Base-by-base conservation (phyloP, 2,888 invertebrate genomes). In the Ryuthela nishihirai region DNA sequence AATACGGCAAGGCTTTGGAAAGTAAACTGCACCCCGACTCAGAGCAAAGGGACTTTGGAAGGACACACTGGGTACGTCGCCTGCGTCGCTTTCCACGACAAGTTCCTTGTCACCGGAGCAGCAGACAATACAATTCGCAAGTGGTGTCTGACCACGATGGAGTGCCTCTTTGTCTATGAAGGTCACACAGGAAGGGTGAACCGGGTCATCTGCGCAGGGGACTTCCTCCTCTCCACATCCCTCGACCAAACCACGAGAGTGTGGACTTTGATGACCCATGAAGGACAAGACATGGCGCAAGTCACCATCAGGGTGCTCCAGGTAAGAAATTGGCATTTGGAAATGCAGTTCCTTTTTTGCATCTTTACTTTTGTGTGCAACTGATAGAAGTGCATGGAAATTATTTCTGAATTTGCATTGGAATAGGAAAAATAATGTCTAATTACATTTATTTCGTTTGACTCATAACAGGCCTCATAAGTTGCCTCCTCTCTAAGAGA, bases 101-200 rank as follows among this genome's bases (percentile, higher is more conserved):
- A 74, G 50, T 77, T 68, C 67, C 75, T 77, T 15, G 43, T 78
- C 10, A 76, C 77, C 25, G 77, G 77, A 53, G 75, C 76, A 58
- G 76, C 77, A 2, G 79, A 79, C 67, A 71, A 71, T 54, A 77
- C 77, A 3, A 68, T 79, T 45, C 69, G 75, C 32, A 78, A 78
- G 66, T 79, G 78, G 78, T 75, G 76, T 65, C 74, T 78, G 59
- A 71, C 72, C 60, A 74, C 73, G 24, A 75, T 75, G 60, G 74
- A 77, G 52, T 77, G 78, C 63, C 68, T 76, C 17, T 71, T 72
- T 47, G 70, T 74, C n/a, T 74, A 74, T 65, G 66, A 70, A 6
- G 78, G 78, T 2, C 78, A 77, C 63, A 70, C 69, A 6, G 73
- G 74, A 0, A 71, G 76, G 17, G 70, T 78, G 23, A 77, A 76